phyloP scores from a whole-genome alignment of 2,888 invertebrate genomes.

The Noctuana brunneofusca region DNA sequence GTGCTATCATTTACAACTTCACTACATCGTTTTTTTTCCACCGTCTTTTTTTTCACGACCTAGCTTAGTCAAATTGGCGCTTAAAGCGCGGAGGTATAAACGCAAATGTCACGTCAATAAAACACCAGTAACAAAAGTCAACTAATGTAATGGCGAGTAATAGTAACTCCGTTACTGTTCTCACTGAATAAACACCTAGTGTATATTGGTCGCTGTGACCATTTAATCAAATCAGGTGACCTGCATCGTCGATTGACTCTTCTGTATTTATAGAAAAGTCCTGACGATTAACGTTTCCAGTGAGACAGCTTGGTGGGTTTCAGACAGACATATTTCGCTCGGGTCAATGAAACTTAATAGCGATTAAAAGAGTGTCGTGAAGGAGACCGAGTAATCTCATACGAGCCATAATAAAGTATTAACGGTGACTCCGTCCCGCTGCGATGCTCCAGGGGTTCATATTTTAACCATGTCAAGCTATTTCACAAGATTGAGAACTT shows the following conservation, averaged over 20 bases:
- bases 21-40: too few relatives aligned
- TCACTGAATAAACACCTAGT: too few relatives aligned
- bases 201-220: too few relatives aligned
- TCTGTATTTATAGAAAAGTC: not conserved
- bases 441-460: constrained; percentile 35
- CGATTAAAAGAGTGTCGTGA: constrained; percentile 70
- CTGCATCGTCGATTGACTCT: not conserved
- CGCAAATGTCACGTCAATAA: too few relatives aligned
- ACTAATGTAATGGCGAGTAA: too few relatives aligned
- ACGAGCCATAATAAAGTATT: constrained; percentile 66
- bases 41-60: too few relatives aligned
- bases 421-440: constrained; percentile 47
- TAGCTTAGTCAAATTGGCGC: too few relatives aligned
- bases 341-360: constrained; percentile 56
- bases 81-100: too few relatives aligned
- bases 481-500: constrained; percentile 34
- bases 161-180: too few relatives aligned
- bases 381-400: constrained; percentile 61
- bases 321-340: constrained; percentile 17
- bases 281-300: not conserved
- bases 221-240: too few relatives aligned
- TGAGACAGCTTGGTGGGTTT: not conserved
- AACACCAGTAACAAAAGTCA: too few relatives aligned
- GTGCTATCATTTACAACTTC: too few relatives aligned
- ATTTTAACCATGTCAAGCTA: constrained; percentile 36